phyloP scores from a whole-genome alignment of 2,113 vertebrate genomes.

The Perccottus glenii region DNA sequence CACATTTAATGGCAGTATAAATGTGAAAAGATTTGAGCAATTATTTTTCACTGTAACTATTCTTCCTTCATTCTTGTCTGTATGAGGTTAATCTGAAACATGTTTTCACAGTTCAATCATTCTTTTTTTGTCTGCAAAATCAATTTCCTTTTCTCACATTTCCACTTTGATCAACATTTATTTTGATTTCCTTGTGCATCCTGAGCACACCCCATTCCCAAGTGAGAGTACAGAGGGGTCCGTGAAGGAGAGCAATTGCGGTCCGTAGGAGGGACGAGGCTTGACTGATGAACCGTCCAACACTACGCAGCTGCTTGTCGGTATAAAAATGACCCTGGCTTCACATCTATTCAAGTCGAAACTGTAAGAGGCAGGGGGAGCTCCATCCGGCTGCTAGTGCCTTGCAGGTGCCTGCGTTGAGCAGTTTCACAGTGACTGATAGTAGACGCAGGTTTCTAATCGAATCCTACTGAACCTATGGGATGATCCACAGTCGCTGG shows the following conservation, averaged over 20 bases:
- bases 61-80: not conserved
- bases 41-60: not conserved
- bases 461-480: constrained; percentile 8
- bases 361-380: constrained; percentile 33
- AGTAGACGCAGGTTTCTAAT: constrained; percentile 15
- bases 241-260: constrained; percentile 50
- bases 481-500: constrained; percentile 8
- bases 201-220: constrained; percentile 41
- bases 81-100: no score
- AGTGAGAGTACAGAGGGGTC: constrained; percentile 36
- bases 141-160: constrained; percentile 15
- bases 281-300: constrained; percentile 63
- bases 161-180: constrained; percentile 34
- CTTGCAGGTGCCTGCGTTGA: constrained; percentile 35
- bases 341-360: constrained; percentile 59
- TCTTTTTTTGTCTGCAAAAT: not conserved
- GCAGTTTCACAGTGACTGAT: constrained; percentile 26
- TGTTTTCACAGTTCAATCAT: not conserved
- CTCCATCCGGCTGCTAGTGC: constrained; percentile 17
- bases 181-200: constrained; percentile 48
- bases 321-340: constrained; percentile 52
- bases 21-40: constrained; percentile 22
- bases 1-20: constrained; percentile 42
- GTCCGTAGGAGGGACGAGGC: constrained; percentile 54
- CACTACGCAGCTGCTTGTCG: constrained; percentile 53